These are phyloP conservation scores for Lophotis ruficrista DNA, from an alignment of 2,113 vertebrate genomes.

Conservation along the genomic window DNA sequence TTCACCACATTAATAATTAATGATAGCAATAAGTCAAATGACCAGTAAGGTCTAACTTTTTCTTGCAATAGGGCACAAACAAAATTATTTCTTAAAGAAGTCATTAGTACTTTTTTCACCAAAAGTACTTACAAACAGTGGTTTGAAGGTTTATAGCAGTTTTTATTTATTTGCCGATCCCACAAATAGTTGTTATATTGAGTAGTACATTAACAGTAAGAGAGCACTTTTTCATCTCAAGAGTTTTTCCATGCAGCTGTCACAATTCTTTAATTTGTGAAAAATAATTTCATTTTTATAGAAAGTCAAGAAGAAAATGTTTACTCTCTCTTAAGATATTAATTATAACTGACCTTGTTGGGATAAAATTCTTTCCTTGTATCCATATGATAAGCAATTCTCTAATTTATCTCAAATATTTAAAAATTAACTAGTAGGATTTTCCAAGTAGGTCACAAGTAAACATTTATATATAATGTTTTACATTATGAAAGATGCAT, in stretches of 20 bases:
- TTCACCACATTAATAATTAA: neutral
- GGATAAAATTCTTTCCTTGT: neutral
- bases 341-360: neutral
- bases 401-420: neutral
- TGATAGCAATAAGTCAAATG: neutral
- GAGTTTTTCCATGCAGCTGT: neutral
- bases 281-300: neutral
- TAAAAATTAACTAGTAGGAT: neutral
- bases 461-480: neutral
- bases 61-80: neutral
- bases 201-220: neutral
- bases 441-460: neutral
- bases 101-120: neutral
- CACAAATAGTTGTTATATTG: neutral
- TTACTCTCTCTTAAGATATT: neutral
- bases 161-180: neutral
- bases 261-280: neutral
- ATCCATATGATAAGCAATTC: neutral
- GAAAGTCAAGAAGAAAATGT: neutral
- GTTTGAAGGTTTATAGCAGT: neutral
- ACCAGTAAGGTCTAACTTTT: neutral
- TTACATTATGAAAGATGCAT: neutral
- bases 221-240: neutral
- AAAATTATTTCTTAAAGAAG: neutral
- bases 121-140: neutral